A percentile compares a stretch with the other conserved stretches of the same genome.
Conservation (phyloP, 2,888 invertebrate species). For the Lumbricus terrestris region DNA sequence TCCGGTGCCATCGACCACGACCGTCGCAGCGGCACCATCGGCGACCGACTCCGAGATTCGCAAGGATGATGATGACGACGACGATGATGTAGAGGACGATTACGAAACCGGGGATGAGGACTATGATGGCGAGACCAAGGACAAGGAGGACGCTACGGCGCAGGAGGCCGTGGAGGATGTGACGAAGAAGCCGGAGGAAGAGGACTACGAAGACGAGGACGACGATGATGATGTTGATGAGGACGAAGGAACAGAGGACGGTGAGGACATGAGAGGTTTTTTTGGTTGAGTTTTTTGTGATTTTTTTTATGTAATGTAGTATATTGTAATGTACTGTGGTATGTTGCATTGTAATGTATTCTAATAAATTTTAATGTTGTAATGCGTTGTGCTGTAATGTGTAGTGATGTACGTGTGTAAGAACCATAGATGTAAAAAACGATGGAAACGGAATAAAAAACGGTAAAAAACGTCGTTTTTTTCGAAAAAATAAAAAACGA, state of each 20-base stretch:
- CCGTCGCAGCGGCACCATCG: background rate
- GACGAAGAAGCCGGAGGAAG: background rate
- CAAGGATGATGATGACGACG: conserved; percentile 3
- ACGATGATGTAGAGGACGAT: conserved; percentile 5
- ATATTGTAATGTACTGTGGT: too few species aligned
- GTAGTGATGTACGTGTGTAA: too few species aligned
- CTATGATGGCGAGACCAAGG: conserved; percentile 10
- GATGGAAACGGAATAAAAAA: too few species aligned
- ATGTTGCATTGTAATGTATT: too few species aligned
- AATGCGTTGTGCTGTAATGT: too few species aligned
- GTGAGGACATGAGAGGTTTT: background rate
- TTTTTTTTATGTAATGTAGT: too few species aligned
- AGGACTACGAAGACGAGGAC: conserved; percentile 15
- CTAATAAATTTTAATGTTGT: too few species aligned
- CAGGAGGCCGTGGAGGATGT: background rate
- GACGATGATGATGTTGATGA: conserved; percentile 22
- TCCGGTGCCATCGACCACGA: background rate
- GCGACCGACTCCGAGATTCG: background rate
- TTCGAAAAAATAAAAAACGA: too few species aligned
- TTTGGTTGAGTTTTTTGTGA: too few species aligned
- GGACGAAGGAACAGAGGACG: conserved; percentile 21
- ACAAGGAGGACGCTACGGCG: background rate
- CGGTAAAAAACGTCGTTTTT: too few species aligned
- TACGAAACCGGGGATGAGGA: conserved; percentile 18
- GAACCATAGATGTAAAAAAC: too few species aligned